phyloP scores from a whole-genome alignment of 2,797 vertebrate genomes.

The Liasis olivaceus region DNA sequence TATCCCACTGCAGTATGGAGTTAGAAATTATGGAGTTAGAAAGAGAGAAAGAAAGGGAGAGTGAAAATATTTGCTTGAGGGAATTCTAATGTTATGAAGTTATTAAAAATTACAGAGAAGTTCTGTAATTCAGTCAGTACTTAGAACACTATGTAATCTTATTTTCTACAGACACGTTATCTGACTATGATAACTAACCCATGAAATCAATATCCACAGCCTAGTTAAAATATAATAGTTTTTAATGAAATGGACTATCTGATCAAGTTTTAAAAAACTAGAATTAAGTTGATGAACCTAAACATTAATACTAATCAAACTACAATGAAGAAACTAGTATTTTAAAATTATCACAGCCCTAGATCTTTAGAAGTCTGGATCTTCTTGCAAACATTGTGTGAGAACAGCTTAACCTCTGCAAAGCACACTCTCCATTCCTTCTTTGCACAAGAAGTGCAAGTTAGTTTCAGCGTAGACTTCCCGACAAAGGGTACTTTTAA shows the following conservation, averaged over 20 bases:
- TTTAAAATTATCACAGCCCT: not conserved
- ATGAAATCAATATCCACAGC: not conserved
- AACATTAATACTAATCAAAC: not conserved
- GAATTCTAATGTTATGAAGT: not conserved
- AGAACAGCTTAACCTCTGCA: constrained; percentile 20
- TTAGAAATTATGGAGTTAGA: not conserved
- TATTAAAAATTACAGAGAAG: not conserved
- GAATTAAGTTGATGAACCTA: not conserved
- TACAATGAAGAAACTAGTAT: not conserved
- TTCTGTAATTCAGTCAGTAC: not conserved
- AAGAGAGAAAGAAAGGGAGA: too few species aligned
- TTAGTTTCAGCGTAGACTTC: not conserved
- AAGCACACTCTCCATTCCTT: constrained; percentile 19
- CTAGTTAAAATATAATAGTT: not conserved
- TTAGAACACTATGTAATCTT: not conserved
- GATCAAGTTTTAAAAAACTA: not conserved
- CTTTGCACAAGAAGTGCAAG: constrained; percentile 13
- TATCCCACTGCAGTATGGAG: not conserved
- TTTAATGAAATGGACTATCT: not conserved
- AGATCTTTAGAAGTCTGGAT: constrained; percentile 10
- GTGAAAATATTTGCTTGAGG: not conserved
- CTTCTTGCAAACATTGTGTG: not conserved
- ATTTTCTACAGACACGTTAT: not conserved
- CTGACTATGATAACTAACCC: not conserved
- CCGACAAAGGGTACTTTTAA: constrained; percentile 5